Base-by-base conservation (phyloP, 64 coral and sea anemone genomes). In the Platygyra sinensis region DNA sequence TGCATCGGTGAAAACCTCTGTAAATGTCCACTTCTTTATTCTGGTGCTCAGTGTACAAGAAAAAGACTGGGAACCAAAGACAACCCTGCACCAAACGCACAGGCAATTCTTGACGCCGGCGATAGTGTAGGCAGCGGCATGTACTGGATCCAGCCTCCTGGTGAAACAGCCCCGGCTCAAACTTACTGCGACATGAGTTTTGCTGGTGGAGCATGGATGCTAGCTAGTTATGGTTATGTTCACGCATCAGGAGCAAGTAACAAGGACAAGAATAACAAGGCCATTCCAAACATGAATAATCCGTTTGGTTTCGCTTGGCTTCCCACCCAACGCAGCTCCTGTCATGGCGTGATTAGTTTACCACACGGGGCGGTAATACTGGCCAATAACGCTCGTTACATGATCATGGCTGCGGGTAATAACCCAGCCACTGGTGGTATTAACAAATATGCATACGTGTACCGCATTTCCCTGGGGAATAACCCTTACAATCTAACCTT, bases 121-220 rank as follows among this genome's bases (percentile, higher is more conserved):
- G 86, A 92, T 67, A 94, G 76, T 27, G 14, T 67, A 30, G 86
- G 87, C 63, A 98, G 96, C 87, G 93, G 96, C 54, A 69, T 98
- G 72, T 98, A 98, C 86, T 98, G 96, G 96, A 98, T 98, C 62
- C 88, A 94, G 72, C 96, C 96, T 27, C 87, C 90, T 22, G 96
- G 96, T 17, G 96, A 98, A 80, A 79, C 63, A 62, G 32, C 62
- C 17, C 46, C 96, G 15, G 93, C 93, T 5, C 90, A 92, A 29
- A 92, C 96, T 27, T 94, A 90, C 86, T 98, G 96, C 72, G 96
- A 98, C 64, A 98, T 79, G 18, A 79, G 5, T 4, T 73, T 28
- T 46, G 20, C 46, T 80, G 50, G 13, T 4, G 30, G 16, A 59
- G 84, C 88, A 24, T 97, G 92, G 92, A 97, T 90, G 87, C 52